Evolutionary conservation across 1,140 invertebrate genomes (phyloP).

Genomic region (Cotesia typhae): DNA sequence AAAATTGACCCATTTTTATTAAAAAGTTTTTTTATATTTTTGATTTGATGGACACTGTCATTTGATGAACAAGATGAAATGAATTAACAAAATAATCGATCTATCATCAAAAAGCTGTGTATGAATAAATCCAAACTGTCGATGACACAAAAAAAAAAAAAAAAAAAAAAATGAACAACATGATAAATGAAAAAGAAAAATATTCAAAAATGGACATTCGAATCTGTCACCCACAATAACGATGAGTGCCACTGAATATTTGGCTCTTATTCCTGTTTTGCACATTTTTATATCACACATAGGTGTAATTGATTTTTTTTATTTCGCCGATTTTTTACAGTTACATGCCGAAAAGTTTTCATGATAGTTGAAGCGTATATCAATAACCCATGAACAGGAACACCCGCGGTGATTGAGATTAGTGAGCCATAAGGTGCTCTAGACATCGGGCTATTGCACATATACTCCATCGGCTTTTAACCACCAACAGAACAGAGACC

Average conservation of each 20-base stretch:
- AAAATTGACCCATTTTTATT: too few relatives aligned
- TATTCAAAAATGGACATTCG: conserved; percentile 16
- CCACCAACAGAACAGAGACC: neutral
- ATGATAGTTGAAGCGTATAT: conserved; percentile 21
- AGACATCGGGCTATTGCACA: conserved; percentile 14
- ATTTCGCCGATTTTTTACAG: neutral
- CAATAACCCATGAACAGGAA: conserved; percentile 14
- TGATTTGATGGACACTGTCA: too few relatives aligned
- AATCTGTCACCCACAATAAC: conserved; percentile 17
- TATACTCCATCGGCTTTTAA: conserved; percentile 21
- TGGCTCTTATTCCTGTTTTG: neutral
- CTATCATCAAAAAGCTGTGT: neutral
- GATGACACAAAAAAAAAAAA: neutral
- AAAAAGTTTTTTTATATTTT: too few relatives aligned
- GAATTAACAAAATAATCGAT: neutral
- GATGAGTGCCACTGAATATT: neutral
- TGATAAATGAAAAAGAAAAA: neutral
- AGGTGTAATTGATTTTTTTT: neutral
- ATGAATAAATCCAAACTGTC: neutral
- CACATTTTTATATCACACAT: neutral
- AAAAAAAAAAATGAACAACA: neutral
- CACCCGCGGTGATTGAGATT: conserved; percentile 20
- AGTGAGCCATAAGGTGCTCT: conserved; percentile 5
- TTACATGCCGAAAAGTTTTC: neutral
- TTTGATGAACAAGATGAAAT: too few relatives aligned